Base-by-base conservation (phyloP, 2,888 invertebrate genomes). In the Ormyrus labotus region DNA sequence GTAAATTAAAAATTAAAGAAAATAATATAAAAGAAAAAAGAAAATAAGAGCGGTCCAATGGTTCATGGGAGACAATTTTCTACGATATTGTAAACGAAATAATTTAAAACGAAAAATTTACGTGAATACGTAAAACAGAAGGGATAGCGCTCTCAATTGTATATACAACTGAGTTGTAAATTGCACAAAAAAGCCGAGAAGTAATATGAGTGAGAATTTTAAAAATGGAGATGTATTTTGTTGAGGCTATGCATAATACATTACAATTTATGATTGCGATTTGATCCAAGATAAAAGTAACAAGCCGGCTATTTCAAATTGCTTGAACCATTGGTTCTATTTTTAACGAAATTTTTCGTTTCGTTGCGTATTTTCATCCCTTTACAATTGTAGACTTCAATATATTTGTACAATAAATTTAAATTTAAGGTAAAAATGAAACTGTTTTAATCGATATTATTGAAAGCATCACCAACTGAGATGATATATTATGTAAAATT, bases 11-110 rank as follows among this genome's bases (percentile, higher is more conserved):
- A 34, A 34, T 34, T 34, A 34, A 34, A 34, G 34, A 34, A 34
- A 58, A 47, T 11, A 19, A 67, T 5, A 63, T 48, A 72, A 61
- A 57, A 51, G n/a, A 60, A 8, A 77, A 68, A 63, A 65, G 55
- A 73, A 71, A n/a, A 65, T 57, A 84, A 83, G 83, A 63, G 87
- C 84, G 90, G 89, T 90, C 89, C 90, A 90, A 89, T 89, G 90
- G 89, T 89, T 89, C 86, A 89, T 84, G 89, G 89, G 90, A 89
- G 88, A 90, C 89, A 89, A 90, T 90, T 89, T 89, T 90, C 85
- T 89, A 82, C 63, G 13, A 75, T 55, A 76, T 53, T 72, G 61
- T 81, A 72, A 72, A 71, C 11, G 61, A 74, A 72, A 19, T 71
- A 70, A 70, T 34, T 34, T 13, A 53, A 78, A 69, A 45, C 68